These are phyloP conservation scores for Actinemys pallida DNA, from an alignment of 2,113 vertebrate species.

Conservation along the genomic window DNA sequence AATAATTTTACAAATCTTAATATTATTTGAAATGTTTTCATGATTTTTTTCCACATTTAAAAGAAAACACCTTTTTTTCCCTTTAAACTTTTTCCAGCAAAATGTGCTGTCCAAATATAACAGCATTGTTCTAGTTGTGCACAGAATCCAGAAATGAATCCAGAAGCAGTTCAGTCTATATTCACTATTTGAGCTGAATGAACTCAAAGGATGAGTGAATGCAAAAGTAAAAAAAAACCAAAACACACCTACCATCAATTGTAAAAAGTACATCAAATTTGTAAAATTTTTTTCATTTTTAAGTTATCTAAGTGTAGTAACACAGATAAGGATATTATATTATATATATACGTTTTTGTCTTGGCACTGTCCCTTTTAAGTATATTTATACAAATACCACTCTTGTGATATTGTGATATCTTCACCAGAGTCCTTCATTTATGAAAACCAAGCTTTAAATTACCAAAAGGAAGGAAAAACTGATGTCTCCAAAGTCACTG, in stretches of 20 bases:
- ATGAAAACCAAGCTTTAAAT: slow-evolving; percentile 31
- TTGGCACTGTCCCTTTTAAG: neutral
- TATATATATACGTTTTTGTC: neutral
- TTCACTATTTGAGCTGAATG: neutral
- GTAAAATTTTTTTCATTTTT: neutral
- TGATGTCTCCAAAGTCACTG: neutral
- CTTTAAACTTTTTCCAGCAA: neutral
- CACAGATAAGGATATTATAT: neutral
- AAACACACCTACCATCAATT: neutral
- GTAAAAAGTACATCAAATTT: neutral
- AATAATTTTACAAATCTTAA: neutral
- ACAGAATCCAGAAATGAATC: neutral
- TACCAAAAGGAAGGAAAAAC: neutral
- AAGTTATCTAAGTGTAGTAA: neutral
- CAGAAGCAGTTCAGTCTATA: neutral
- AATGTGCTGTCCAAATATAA: neutral
- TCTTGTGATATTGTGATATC: neutral
- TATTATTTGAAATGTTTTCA: neutral
- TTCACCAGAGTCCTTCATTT: neutral
- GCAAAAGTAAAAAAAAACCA: neutral
- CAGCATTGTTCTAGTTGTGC: neutral
- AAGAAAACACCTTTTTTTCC: neutral
- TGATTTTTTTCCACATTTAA: neutral
- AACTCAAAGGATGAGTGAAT: neutral
- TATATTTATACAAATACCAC: neutral